Evolutionary conservation across 1,140 invertebrate genomes (phyloP).

Genomic region (Dermatophagoides farinae): DNA sequence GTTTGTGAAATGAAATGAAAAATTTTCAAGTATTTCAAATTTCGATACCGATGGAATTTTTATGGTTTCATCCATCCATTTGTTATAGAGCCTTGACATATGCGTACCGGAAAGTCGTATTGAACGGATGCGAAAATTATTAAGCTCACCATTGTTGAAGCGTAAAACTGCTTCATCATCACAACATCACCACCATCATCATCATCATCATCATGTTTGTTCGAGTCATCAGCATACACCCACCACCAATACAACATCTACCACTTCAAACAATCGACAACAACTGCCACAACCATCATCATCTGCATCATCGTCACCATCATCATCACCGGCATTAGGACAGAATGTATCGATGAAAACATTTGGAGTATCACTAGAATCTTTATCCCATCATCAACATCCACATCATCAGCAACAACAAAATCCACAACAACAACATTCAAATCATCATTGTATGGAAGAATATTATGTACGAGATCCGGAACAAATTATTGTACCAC

Average conservation of each 20-base stretch:
- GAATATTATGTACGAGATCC: not conserved
- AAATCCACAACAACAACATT: constrained; percentile 16
- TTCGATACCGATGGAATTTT: not conserved
- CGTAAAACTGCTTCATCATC: constrained; percentile 12
- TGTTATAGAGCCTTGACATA: constrained; percentile 4
- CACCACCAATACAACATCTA: not conserved
- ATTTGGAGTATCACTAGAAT: constrained; percentile 18
- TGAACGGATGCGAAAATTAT: constrained; percentile 18
- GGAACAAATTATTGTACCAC: not conserved
- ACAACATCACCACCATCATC: not conserved
- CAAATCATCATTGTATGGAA: not conserved
- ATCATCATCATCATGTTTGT: not conserved
- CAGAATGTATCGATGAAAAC: constrained; percentile 9
- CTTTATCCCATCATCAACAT: constrained; percentile 13
- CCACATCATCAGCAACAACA: constrained; percentile 18
- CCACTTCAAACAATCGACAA: not conserved
- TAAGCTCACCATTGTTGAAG: constrained; percentile 18
- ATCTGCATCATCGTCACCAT: not conserved
- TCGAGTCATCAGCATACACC: not conserved
- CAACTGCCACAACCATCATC: not conserved
- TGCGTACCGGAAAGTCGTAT: constrained; percentile 18
- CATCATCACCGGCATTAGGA: not conserved
- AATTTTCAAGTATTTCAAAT: not conserved
- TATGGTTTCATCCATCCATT: not conserved
- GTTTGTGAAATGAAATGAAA: not conserved